phyloP scores from a whole-genome alignment of 2,888 invertebrate genomes.

The Epinotia nisella region DNA sequence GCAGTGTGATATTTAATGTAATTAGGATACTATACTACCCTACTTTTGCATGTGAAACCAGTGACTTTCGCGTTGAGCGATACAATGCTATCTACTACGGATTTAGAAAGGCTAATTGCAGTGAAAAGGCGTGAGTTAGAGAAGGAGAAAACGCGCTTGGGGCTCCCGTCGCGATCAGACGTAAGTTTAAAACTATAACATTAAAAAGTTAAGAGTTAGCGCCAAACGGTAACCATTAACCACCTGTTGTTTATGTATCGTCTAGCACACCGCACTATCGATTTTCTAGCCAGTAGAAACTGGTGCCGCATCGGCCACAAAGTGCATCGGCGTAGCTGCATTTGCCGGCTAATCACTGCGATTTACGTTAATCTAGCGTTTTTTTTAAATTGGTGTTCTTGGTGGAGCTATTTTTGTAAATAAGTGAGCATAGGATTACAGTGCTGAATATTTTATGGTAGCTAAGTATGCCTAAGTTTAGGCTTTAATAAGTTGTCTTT shows the following conservation, averaged over 20 bases:
- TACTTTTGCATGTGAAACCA: constrained; percentile 37
- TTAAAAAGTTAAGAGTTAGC: constrained; percentile 18
- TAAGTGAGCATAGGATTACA: background rate
- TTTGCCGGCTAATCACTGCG: constrained; percentile 27
- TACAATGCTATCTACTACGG: constrained; percentile 73
- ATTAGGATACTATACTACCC: constrained; percentile 16
- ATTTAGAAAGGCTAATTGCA: constrained; percentile 77
- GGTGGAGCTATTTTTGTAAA: constrained; percentile 18
- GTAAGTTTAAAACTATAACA: constrained; percentile 37
- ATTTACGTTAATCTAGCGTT: constrained; percentile 25
- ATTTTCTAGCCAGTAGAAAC: constrained; percentile 40
- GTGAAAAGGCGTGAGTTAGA: constrained; percentile 77
- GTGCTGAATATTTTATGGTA: constrained; percentile 20
- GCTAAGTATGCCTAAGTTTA: background rate
- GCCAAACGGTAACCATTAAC: constrained; percentile 48
- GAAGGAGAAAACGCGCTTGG: constrained; percentile 72
- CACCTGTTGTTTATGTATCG: constrained; percentile 55
- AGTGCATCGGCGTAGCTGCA: constrained; percentile 39
- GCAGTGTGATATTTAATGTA: background rate
- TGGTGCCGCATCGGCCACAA: constrained; percentile 38
- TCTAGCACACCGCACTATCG: constrained; percentile 41
- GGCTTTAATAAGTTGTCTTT: constrained; percentile 4
- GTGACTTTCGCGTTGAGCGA: constrained; percentile 32
- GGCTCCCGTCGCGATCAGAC: constrained; percentile 54
- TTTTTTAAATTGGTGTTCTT: constrained; percentile 26